Percentiles rank a stretch among this genome's conserved stretches.
Conservation (phyloP, 2,888 invertebrate genomes). For the Cynaeus angustus region DNA sequence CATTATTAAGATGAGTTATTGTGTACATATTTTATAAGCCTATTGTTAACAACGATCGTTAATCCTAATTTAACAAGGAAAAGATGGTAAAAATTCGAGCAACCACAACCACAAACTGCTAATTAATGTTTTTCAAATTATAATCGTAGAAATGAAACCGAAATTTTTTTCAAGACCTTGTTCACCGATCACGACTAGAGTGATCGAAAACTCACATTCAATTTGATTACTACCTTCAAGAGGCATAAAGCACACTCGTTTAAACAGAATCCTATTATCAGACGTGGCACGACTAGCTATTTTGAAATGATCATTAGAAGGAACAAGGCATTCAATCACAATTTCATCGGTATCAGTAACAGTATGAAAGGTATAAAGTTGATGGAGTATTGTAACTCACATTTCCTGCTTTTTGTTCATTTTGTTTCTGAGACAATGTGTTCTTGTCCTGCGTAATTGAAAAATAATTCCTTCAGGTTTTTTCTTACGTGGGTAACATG, state of each 20-base stretch:
- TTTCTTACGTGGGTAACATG: too few relatives aligned
- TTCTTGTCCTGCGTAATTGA: too few relatives aligned
- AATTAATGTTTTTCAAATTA: too few relatives aligned
- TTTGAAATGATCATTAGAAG: conserved; percentile 4
- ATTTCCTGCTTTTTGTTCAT: conserved; percentile 2
- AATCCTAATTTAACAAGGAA: too few relatives aligned
- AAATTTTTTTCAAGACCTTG: background rate
- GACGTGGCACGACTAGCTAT: conserved; percentile 1
- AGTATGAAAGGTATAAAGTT: background rate
- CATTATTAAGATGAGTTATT: too few relatives aligned
- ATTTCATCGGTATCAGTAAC: background rate
- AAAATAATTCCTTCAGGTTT: too few relatives aligned
- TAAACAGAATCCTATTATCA: background rate
- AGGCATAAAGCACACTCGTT: background rate
- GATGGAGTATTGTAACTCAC: background rate
- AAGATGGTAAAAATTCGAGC: too few relatives aligned
- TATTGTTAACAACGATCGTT: too few relatives aligned
- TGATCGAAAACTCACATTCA: background rate
- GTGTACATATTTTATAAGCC: too few relatives aligned
- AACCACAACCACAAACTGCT: too few relatives aligned
- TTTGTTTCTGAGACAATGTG: background rate
- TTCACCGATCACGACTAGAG: background rate
- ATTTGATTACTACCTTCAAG: background rate
- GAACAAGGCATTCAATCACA: background rate
- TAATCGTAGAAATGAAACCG: too few relatives aligned